Conservation (phyloP, 2,113 vertebrate species). For the Alosa alosa region DNA sequence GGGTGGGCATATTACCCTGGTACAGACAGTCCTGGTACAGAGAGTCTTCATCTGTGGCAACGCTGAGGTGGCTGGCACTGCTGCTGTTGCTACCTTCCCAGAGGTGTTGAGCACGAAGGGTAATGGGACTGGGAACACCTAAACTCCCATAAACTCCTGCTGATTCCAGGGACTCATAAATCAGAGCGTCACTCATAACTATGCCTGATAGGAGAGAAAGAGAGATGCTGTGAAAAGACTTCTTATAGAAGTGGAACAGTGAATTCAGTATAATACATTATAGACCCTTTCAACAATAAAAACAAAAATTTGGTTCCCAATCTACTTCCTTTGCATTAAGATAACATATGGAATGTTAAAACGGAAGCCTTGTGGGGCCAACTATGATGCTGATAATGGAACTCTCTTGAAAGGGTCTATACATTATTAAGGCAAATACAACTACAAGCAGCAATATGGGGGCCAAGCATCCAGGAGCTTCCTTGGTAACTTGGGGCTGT, state of each 20-base stretch:
- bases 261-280: background rate
- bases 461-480: no score
- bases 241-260: background rate
- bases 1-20: slow-evolving; percentile 46
- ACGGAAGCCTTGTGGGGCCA: no score
- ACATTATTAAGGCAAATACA: background rate
- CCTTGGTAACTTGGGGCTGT: no score
- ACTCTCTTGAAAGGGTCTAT: no score
- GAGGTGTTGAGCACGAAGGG: slow-evolving; percentile 49
- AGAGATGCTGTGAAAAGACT: background rate
- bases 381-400: no score
- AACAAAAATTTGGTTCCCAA: no score
- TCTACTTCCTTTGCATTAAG: no score
- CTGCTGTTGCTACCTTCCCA: slow-evolving; percentile 68
- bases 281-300: no score
- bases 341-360: no score
- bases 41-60: slow-evolving; percentile 74
- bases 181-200: slow-evolving; percentile 85
- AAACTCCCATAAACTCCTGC: slow-evolving; percentile 83
- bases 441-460: no score
- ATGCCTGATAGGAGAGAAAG: slow-evolving; percentile 70
- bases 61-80: slow-evolving; percentile 75
- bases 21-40: slow-evolving; percentile 91
- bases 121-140: slow-evolving; percentile 71
- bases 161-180: slow-evolving; percentile 91